Evolutionary conservation across 2,113 vertebrate species (phyloP), one percentile per base, ranked within the genome.

Genomic region (Miniopterus natalensis): DNA sequence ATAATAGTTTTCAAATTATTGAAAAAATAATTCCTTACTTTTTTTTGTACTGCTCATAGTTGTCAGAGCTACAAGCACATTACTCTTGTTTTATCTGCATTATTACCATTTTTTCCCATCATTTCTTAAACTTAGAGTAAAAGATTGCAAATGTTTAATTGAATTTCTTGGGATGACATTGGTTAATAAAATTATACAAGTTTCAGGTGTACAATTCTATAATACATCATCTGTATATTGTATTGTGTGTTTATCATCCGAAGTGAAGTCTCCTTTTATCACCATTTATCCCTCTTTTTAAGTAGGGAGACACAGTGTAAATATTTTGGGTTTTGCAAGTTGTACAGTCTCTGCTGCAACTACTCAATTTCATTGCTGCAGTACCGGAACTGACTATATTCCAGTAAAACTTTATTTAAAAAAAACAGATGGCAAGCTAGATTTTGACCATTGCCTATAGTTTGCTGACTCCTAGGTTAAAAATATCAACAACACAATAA

Each of bases 51-150:
- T 95, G 42, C 20, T 78, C 36, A 36, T 25, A 80, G 3, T 36
- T 84, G 65, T 90, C 45, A 68, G 21, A 80, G 29, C 23, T 75
- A 80, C 1, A 81, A 23, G 61, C 13, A 47, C 3, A 15, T 42
- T 51, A 40, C 23, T 63, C 8, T 70, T 81, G 5, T 65, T 83
- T 70, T 84, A 71, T 51, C n/a, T 89, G 18, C 21, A 63, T 57
- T 79, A 5, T 80, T 78, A 66, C 27, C 20, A n/a, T 20, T 92
- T 84, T 79, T 84, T 6, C 66, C 31, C 17, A 51, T 40, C 7
- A 80, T 80, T 94, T 89, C 65, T 94, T 45, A 66, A 79, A 78
- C 45, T 87, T 68, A 95, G 5, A 59, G 14, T 20, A 88, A 68
- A 20, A 51, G 8, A 31, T 63, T 40, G 1, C 3, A 49, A 75